phyloP scores from a whole-genome alignment of 2,888 invertebrate species.

The Lydus trimaculatus region DNA sequence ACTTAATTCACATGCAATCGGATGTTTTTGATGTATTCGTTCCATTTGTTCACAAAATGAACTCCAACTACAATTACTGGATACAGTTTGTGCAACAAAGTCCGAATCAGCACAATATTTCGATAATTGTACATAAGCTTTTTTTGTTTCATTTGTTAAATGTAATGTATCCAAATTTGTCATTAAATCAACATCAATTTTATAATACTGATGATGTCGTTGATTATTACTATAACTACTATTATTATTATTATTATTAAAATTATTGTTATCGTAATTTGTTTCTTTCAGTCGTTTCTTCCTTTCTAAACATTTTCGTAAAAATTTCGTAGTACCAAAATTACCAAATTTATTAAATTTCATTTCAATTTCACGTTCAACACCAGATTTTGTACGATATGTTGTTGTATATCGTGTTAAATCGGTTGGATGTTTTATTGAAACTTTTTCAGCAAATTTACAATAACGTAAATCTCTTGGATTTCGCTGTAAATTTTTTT shows the following conservation, averaged over 20 bases:
- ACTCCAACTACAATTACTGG: slow-evolving; percentile 19
- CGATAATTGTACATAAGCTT: slow-evolving; percentile 23
- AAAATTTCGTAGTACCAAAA: slow-evolving; percentile 13
- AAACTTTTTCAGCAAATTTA: slow-evolving; percentile 38
- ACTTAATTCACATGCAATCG: slow-evolving; percentile 30
- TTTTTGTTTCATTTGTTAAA: slow-evolving; percentile 11
- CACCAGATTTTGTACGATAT: neutral
- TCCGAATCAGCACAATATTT: slow-evolving; percentile 24
- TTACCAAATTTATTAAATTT: slow-evolving; percentile 18
- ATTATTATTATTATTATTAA: neutral
- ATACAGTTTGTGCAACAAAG: slow-evolving; percentile 23
- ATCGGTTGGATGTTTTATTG: slow-evolving; percentile 3
- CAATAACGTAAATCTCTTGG: slow-evolving; percentile 40
- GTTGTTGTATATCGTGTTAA: slow-evolving; percentile 15
- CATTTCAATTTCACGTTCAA: slow-evolving; percentile 16
- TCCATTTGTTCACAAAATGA: slow-evolving; percentile 32
- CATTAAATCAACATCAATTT: slow-evolving; percentile 13
- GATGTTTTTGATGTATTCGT: slow-evolving; percentile 28
- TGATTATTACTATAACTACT: neutral
- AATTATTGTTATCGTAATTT: slow-evolving; percentile 11
- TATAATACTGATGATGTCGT: slow-evolving; percentile 9
- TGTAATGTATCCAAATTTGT: slow-evolving; percentile 13
- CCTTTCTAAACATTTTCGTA: slow-evolving; percentile 14
- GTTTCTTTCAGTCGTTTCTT: slow-evolving; percentile 15
- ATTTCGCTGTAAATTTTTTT: slow-evolving; percentile 36